Percentiles rank a stretch among this genome's conserved stretches.
phyloP scores from a whole-genome alignment of 1,140 invertebrate genomes.

The Neodiprion lecontei region DNA sequence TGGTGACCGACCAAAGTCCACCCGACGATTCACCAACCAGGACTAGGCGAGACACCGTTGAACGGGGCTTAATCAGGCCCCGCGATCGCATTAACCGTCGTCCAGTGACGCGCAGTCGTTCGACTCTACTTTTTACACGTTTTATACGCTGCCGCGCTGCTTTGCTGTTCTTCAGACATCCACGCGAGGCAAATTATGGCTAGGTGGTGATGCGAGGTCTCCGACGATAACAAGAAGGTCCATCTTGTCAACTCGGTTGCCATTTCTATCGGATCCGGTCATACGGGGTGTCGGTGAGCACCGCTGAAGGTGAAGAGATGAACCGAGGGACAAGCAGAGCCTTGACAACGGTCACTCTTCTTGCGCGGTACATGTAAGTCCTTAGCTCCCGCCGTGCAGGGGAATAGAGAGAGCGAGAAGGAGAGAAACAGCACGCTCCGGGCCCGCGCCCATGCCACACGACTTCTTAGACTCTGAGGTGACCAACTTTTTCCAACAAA shows the following conservation, averaged over 20 bases:
- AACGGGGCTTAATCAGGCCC: conserved; percentile 46
- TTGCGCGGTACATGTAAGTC: no score
- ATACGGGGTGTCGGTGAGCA: no score
- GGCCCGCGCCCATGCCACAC: conserved; percentile 12
- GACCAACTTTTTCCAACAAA: no score
- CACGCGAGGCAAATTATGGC: no score
- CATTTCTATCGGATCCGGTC: no score
- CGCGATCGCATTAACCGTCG: conserved; percentile 58
- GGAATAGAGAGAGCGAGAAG: conserved; percentile 23
- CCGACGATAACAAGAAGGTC: no score
- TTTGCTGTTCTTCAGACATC: neutral
- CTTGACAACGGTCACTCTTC: conserved; percentile 2
- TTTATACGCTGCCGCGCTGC: neutral
- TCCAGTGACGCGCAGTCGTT: conserved; percentile 50
- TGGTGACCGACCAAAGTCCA: no score
- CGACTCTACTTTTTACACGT: neutral
- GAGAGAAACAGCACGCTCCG: conserved; percentile 2
- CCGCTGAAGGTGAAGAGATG: no score
- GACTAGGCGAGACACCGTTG: no score
- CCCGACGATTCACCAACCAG: no score
- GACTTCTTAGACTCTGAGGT: conserved; percentile 9
- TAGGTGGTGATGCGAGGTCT: no score
- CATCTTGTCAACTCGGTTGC: no score
- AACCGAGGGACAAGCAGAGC: neutral
- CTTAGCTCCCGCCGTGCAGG: neutral